Base-by-base conservation (phyloP, 2,888 invertebrate species). In the Heliconius cydno region DNA sequence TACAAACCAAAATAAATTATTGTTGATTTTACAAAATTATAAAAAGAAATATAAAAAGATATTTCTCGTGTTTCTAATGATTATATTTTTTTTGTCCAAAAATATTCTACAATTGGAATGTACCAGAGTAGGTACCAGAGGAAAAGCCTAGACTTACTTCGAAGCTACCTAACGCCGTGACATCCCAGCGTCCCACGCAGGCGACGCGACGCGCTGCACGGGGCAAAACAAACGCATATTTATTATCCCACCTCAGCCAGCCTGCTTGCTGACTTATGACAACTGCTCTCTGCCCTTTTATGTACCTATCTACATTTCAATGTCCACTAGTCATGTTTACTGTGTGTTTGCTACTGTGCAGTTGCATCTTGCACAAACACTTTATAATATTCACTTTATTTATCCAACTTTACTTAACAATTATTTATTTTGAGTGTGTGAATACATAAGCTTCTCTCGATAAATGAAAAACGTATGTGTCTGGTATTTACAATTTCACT, bases 251-350 rank as follows among this genome's bases (percentile, higher is more conserved):
- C 85, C 88, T 86, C 87, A 86, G 85, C 87, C 88, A 87, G 85
- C 87, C 85, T 85, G 84, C 85, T 90, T 85, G 84, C 85, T 90
- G 90, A 90, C 89, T 90, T 90, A 90, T 87, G 88, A 88, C 87
- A 86, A 88, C 86, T 84, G 83, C 84, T 82, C 85, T 80, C 85
- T 83, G 84, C 85, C 88, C 87, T 87, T 88, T 86, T 87, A 86
- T 84, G 84, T 85, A 83, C 84, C 84, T 84, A 83, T 85, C 85
- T 83, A 83, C 83, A 84, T 83, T 83, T 84, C 85, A 84, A 84
- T 84, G 84, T 83, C 82, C 83, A 66, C 79, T 81, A 77, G 75
- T 81, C 80, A 70, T 70, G 74, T 78, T 79, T 78, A 79, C 76
- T 80, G n/a, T 74, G 46, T 30, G 28, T 72, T 79, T 57, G 82